phyloP scores from a whole-genome alignment of 2,113 vertebrate genomes.

The Zeus faber region DNA sequence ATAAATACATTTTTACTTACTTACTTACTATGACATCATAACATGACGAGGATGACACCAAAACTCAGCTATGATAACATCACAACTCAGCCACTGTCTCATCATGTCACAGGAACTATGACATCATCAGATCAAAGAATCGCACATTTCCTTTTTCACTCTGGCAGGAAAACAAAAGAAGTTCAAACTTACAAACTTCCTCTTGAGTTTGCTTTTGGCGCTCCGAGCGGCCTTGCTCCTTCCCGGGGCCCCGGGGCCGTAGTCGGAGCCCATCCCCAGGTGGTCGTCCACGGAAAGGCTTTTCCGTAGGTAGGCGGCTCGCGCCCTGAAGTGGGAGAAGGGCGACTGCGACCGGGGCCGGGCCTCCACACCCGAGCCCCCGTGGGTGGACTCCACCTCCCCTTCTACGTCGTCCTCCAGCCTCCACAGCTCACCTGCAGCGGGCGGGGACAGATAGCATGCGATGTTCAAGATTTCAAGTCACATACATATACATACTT shows the following conservation, averaged over 20 bases:
- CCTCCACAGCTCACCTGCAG: constrained; percentile 83
- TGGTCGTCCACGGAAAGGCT: constrained; percentile 88
- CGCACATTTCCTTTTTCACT: no score
- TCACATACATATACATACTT: no score
- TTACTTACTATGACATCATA: no score
- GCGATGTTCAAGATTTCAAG: no score
- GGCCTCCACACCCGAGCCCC: constrained; percentile 27
- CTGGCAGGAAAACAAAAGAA: background rate
- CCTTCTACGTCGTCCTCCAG: constrained; percentile 80
- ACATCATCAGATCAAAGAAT: no score
- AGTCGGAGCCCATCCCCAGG: constrained; percentile 74
- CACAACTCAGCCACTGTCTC: no score
- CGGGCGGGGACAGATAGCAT: no score
- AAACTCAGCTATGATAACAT: no score
- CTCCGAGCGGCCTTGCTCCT: constrained; percentile 59
- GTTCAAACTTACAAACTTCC: constrained; percentile 85
- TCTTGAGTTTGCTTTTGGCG: constrained; percentile 82
- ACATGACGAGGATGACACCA: no score
- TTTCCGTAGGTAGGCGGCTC: constrained; percentile 85
- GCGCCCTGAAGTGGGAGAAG: constrained; percentile 77
- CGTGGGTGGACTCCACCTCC: constrained; percentile 39
- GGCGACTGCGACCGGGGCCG: constrained; percentile 75
- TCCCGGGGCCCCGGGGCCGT: constrained; percentile 14
- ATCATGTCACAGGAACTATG: no score
- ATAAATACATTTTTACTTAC: no score